Percentiles rank a stretch among this genome's conserved stretches.
These are phyloP conservation scores for Dolichomitus sp. DNA, from an alignment of 2,888 invertebrate genomes.

Conservation along the genomic window DNA sequence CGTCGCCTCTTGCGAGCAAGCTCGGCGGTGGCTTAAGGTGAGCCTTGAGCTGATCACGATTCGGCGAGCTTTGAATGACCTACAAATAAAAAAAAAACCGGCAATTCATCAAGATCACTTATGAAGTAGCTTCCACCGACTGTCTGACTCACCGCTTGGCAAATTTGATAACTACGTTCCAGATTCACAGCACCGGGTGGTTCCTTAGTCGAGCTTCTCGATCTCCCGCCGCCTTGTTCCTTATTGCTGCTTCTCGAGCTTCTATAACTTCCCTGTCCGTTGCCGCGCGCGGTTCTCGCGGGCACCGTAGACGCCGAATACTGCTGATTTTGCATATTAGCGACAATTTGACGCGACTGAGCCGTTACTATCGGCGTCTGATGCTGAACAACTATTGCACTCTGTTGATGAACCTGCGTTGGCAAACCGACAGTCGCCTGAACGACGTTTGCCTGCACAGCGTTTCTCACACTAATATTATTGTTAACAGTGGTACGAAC, in stretches of 20 bases:
- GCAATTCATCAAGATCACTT: neutral
- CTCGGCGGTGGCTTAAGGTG: conserved; percentile 96
- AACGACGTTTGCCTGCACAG: conserved; percentile 65
- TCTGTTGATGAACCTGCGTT: conserved; percentile 77
- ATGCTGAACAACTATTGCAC: conserved; percentile 81
- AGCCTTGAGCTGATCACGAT: conserved; percentile 94
- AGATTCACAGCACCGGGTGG: conserved; percentile 97
- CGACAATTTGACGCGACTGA: conserved; percentile 75
- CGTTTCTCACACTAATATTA: conserved; percentile 66
- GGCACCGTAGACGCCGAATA: conserved; percentile 75
- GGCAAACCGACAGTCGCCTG: conserved; percentile 71
- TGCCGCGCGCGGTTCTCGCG: conserved; percentile 77
- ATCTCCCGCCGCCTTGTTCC: conserved; percentile 81
- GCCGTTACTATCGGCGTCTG: conserved; percentile 72
- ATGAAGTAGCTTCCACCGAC: neutral
- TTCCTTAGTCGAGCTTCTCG: conserved; percentile 90
- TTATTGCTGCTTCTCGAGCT: conserved; percentile 80
- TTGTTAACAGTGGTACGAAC: conserved; percentile 56
- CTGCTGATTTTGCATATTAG: conserved; percentile 74
- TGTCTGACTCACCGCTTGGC: conserved; percentile 90
- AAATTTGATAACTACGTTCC: conserved; percentile 98
- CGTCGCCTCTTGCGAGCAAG: conserved; percentile 87
- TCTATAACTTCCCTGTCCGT: conserved; percentile 78
- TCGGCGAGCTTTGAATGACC: conserved; percentile 97
- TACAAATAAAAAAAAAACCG: conserved; percentile 72